Evolutionary conservation across 2,113 vertebrate species (phyloP).

Genomic region (Peucedramus taeniatus): DNA sequence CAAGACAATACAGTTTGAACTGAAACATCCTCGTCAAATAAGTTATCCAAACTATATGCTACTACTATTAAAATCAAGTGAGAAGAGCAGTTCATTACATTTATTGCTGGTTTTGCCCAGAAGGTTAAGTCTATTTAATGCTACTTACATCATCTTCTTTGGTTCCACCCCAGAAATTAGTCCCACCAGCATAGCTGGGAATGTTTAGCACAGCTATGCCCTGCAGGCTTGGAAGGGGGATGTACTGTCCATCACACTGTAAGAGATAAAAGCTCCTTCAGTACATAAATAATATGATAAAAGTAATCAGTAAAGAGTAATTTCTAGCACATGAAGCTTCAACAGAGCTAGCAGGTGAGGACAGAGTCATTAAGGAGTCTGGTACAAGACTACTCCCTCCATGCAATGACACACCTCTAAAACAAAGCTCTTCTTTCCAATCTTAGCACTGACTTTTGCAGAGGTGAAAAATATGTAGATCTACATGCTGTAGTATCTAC

Average conservation of each 20-base stretch:
- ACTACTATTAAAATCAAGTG: background rate
- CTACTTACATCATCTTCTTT: constrained; percentile 97
- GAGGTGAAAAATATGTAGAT: background rate
- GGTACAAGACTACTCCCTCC: background rate
- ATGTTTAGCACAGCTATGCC: constrained; percentile 97
- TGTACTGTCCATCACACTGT: constrained; percentile 98
- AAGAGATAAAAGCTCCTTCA: constrained; percentile 47
- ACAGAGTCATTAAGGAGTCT: background rate
- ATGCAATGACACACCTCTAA: background rate
- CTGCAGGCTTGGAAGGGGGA: constrained; percentile 96
- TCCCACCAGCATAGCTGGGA: constrained; percentile 95
- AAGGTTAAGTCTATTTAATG: background rate
- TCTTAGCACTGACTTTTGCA: background rate
- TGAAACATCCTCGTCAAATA: background rate
- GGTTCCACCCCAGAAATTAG: constrained; percentile 98
- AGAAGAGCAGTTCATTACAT: background rate
- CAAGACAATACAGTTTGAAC: background rate
- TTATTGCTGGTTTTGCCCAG: background rate
- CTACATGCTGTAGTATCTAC: background rate
- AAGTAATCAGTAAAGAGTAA: background rate
- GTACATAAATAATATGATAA: background rate
- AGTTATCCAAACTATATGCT: background rate
- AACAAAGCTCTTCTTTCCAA: background rate
- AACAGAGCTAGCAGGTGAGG: background rate
- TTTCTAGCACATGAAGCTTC: constrained; percentile 1